Percentiles rank a stretch among this genome's conserved stretches.
These are phyloP conservation scores for Drosophila arizonae DNA, from an alignment of 1,140 invertebrate species.

Conservation along the genomic window DNA sequence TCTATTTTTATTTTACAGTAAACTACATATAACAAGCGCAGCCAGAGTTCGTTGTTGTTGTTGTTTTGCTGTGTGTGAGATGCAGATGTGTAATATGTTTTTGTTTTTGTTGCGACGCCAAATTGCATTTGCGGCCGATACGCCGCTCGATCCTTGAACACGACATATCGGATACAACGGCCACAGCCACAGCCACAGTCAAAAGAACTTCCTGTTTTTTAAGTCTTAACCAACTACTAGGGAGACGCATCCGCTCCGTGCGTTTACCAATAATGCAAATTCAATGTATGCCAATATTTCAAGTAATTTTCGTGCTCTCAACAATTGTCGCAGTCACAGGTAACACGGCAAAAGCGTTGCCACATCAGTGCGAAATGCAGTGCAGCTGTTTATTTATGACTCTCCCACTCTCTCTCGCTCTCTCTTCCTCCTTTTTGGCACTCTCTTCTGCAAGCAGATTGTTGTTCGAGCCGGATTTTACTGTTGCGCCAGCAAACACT, in stretches of 20 bases:
- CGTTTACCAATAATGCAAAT: constrained; percentile 71
- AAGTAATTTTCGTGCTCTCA: constrained; percentile 83
- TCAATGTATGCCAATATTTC: constrained; percentile 63
- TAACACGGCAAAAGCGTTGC: constrained; percentile 49
- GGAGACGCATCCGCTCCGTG: constrained; percentile 35
- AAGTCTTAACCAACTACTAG: constrained; percentile 5
- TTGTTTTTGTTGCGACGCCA: constrained; percentile 73
- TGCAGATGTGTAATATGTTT: constrained; percentile 75
- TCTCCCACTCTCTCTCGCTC: neutral
- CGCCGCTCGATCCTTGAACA: constrained; percentile 65
- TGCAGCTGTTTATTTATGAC: constrained; percentile 31
- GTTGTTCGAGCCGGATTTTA: constrained; percentile 82
- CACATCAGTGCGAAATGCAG: constrained; percentile 14
- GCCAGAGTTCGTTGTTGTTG: constrained; percentile 32
- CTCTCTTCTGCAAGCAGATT: constrained; percentile 53
- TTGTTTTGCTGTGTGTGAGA: constrained; percentile 45
- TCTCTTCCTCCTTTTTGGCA: neutral
- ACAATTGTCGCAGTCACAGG: constrained; percentile 82
- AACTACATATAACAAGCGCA: constrained; percentile 54
- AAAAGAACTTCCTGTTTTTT: constrained; percentile 6
- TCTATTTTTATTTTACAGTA: constrained; percentile 80
- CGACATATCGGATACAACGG: constrained; percentile 22
- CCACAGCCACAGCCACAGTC: constrained; percentile 23
- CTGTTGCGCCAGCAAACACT: constrained; percentile 77
- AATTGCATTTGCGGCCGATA: constrained; percentile 69